Conservation (phyloP, 2,113 vertebrate species). For the Crotophaga sulcirostris region DNA sequence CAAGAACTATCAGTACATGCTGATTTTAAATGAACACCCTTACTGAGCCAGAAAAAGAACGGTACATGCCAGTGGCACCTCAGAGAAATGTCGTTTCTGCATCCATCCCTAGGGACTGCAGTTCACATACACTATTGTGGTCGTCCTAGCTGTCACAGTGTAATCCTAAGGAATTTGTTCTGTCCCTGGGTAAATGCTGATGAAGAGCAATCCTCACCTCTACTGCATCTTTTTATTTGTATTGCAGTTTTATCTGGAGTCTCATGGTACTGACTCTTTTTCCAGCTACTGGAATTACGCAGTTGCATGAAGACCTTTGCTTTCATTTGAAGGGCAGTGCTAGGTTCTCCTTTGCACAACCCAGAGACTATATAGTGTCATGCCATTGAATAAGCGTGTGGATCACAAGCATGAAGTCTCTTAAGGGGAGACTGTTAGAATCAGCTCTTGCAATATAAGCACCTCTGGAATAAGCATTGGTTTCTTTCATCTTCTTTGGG, state of each 20-base stretch:
- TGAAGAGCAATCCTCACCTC: not conserved
- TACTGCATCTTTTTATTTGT: not conserved
- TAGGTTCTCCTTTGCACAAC: not conserved
- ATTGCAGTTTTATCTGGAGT: not conserved
- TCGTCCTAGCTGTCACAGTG: not conserved
- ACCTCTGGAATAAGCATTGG: not conserved
- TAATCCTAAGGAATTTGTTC: not conserved
- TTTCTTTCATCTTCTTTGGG: not conserved
- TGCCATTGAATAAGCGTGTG: not conserved
- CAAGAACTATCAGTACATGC: not conserved
- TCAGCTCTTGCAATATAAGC: not conserved
- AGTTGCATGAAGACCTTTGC: not conserved
- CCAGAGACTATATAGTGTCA: not conserved
- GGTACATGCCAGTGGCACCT: not conserved
- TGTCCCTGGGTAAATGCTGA: not conserved
- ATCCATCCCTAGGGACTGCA: not conserved
- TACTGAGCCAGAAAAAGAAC: not conserved
- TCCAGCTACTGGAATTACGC: not conserved
- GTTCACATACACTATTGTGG: accelerated
- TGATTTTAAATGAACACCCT: not conserved
- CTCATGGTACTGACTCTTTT: not conserved
- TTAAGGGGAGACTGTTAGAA: not conserved
- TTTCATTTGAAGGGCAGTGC: not conserved
- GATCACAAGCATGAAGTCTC: not conserved
- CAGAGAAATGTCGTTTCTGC: not conserved